A percentile compares a stretch with the other conserved stretches of the same genome.
phyloP scores from a whole-genome alignment of 37 sponge, comb jelly and placozoan genomes.

The Lycopodina hypogea region DNA sequence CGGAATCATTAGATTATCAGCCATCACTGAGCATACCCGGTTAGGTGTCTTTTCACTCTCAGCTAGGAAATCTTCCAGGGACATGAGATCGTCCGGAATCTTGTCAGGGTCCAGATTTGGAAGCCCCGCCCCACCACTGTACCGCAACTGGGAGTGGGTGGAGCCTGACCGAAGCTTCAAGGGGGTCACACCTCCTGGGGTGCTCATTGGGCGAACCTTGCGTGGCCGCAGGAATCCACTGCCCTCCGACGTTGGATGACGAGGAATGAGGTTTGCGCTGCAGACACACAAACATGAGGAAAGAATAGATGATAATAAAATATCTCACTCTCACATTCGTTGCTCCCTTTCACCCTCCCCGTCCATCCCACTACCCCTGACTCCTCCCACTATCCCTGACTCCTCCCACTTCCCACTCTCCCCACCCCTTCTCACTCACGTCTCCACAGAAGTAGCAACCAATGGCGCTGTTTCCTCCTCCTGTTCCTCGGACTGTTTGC shows the following conservation, averaged over 20 bases:
- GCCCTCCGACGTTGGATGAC: conserved; percentile 21
- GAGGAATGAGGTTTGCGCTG: conserved; percentile 2
- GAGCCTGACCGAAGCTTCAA: not conserved
- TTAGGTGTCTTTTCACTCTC: conserved; percentile 77
- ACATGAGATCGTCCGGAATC: conserved; percentile 40
- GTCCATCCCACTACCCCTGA: not conserved
- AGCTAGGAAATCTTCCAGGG: conserved; percentile 75
- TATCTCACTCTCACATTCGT: no score
- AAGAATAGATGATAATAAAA: not conserved
- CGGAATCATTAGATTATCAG: no score
- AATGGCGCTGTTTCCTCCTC: conserved; percentile 17
- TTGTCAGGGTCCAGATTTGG: conserved; percentile 8
- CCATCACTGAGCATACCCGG: conserved; percentile 9
- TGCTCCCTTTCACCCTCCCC: no score
- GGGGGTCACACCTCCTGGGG: conserved; percentile 11
- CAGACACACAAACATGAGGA: not conserved
- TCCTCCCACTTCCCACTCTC: not conserved
- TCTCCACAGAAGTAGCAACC: not conserved
- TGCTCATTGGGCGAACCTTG: conserved; percentile 18
- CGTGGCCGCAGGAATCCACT: conserved; percentile 25
- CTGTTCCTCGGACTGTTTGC: conserved; percentile 31
- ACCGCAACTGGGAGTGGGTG: not conserved
- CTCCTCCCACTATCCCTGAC: not conserved
- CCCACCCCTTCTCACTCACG: not conserved
- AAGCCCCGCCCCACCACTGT: not conserved